These are phyloP conservation scores for Crotalus viridis DNA, from an alignment of 2,113 vertebrate species.

Conservation along the genomic window DNA sequence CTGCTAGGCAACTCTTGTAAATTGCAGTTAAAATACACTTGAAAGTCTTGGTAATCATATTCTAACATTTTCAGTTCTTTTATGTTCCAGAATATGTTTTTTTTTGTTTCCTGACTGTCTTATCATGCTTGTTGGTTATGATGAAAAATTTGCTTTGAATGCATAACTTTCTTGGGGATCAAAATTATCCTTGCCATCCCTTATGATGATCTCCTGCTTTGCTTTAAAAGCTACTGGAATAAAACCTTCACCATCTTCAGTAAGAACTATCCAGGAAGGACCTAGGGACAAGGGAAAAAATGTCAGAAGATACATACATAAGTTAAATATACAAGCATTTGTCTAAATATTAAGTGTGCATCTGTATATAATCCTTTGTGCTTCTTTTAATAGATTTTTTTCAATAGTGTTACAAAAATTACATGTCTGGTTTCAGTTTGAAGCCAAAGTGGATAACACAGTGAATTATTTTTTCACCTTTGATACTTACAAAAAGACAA, in stretches of 20 bases:
- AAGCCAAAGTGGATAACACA: background rate
- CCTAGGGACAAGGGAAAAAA: slow-evolving; percentile 67
- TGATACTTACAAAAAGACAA: background rate
- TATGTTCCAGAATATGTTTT: slow-evolving; percentile 32
- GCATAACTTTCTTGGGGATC: slow-evolving; percentile 46
- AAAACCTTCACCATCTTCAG: slow-evolving; percentile 85
- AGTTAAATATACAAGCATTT: background rate
- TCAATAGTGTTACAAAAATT: background rate
- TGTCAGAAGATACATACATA: slow-evolving; percentile 4
- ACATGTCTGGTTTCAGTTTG: background rate
- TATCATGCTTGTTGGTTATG: slow-evolving; percentile 53
- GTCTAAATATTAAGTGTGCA: background rate
- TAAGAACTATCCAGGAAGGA: slow-evolving; percentile 84
- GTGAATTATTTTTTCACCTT: background rate
- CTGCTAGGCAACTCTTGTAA: slow-evolving; percentile 23
- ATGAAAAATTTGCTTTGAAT: slow-evolving; percentile 42
- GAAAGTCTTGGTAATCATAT: slow-evolving; percentile 29
- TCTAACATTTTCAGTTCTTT: slow-evolving; percentile 21
- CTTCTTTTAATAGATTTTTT: background rate
- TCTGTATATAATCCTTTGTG: background rate
- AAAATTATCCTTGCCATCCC: slow-evolving; percentile 74
- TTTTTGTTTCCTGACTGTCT: slow-evolving; percentile 41
- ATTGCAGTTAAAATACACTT: slow-evolving; percentile 33
- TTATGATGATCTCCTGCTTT: slow-evolving; percentile 83
- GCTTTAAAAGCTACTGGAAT: slow-evolving; percentile 84